A percentile compares a stretch with the other conserved stretches of the same genome.
Conservation (phyloP, 64 coral and sea anemone species). For the Orbicella faveolata region DNA sequence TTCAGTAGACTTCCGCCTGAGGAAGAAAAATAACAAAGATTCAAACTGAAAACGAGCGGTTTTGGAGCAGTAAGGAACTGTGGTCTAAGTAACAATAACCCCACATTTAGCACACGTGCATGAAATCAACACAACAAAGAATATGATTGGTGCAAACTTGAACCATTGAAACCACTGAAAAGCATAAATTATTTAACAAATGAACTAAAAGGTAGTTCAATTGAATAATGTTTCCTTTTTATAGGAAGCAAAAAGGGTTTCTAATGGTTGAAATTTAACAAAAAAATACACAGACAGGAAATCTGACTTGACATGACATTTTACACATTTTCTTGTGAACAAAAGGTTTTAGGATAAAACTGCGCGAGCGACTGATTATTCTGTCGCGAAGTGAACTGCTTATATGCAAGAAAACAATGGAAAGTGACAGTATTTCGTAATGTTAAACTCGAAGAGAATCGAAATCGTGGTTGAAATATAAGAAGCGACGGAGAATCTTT, state of each 20-base stretch:
- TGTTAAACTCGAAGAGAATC: no score
- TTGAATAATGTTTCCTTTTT: slow-evolving; percentile 2
- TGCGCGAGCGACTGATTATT: no score
- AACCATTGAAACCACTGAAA: background rate
- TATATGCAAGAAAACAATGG: no score
- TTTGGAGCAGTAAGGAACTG: background rate
- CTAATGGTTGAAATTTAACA: background rate
- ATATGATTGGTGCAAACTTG: background rate
- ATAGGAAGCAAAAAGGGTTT: background rate
- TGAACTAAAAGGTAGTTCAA: background rate
- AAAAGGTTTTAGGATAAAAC: no score
- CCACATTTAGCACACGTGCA: slow-evolving; percentile 38
- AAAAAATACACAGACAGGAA: background rate
- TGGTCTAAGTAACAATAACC: background rate
- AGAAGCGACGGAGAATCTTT: no score
- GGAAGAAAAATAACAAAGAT: background rate
- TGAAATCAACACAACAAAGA: background rate
- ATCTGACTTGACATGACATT: background rate
- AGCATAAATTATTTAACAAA: slow-evolving; percentile 12
- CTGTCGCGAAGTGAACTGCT: no score
- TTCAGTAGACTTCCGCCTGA: background rate
- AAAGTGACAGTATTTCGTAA: no score
- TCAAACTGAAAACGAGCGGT: background rate
- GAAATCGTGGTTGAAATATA: no score
- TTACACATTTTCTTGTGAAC: no score